Evolutionary conservation across 2,888 invertebrate species (phyloP), one percentile per base, ranked within the genome.

Genomic region (Gari tellinella): DNA sequence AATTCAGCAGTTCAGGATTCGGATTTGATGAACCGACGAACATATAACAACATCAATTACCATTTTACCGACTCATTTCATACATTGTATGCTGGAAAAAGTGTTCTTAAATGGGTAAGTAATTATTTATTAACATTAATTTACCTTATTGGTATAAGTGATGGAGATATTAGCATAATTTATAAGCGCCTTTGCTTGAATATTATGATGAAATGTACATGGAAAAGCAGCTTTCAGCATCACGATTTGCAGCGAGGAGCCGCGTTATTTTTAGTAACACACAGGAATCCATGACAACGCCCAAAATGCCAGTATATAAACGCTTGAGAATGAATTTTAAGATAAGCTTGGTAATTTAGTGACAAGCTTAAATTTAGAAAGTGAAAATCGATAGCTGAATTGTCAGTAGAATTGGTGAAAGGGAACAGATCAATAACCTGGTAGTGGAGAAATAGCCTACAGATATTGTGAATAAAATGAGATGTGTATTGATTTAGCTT

Each of bases 121-220:
- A 38, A 43, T 68, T 56, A 51, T 67, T 49, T 57, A 61, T 61
- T 72, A 61, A 31, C 67, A 67, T 72, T 68, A 51, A 72, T 68
- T 67, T 64, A 25, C 61, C 62, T 26, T 65, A 55, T 45, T 45
- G 38, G 46, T 43, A 58, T 77, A 76, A 66, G 51, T 61, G 67
- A 80, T 68, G 80, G 62, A 17, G 52, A 55, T 72, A 78, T 78
- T 81, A 81, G 56, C 75, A 81, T 81, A 78, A 81, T 81, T 81
- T 78, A 78, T 81, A 57, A 58, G 48, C 31, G 53, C 55, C 37
- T 60, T 51, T 66, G 60, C 66, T 73, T 74, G 45, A 72, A 67
- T 73, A 73, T 78, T 61, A 70, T 68, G 70, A 78, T 78, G 73
- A 60, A 70, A 78, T 78, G 78, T 78, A 78, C 78, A 78, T 78